Base-by-base conservation (phyloP, 2,113 vertebrate species). In the Corydoras sp. region DNA sequence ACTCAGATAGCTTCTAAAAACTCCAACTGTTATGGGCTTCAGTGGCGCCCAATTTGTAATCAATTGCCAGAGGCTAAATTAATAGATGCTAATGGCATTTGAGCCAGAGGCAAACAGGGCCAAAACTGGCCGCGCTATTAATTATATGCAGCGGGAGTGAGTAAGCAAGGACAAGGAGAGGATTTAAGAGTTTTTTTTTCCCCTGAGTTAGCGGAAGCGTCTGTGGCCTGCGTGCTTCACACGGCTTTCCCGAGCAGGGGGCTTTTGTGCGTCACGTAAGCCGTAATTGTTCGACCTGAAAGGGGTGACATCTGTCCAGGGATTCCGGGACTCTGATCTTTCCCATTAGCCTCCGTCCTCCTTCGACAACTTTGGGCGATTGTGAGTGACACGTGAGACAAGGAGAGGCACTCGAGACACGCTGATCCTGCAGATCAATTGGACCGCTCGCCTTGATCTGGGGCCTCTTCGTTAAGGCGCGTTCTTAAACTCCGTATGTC, bases 51-150 rank as follows among this genome's bases (percentile, higher is more conserved):
- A 73, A 79, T 80, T 71, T 82, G 76, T 76, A 81, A 83, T 84
- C 68, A 85, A 88, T 81, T 83, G 87, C 89, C 86, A 83, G 83
- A 88, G 89, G 89, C 88, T 69, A 83, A 90, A 87, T 89, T 88
- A 90, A 88, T 90, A 77, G 85, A 85, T 83, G 87, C 85, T 91
- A 88, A 90, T 90, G 86, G 86, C 68, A 62, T 81, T 88, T 81
- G 83, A 87, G 87, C 86, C 86, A 84, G 84, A 88, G 85, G 84
- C 68, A 78, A 84, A 80, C 76, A 58, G 84, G 83, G 79, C 80
- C 85, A 83, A 84, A 77, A 84, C 80, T 85, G 83, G 81, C 81
- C 79, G 82, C 83, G 85, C 82, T 83, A 88, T 90, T 91, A 89
- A 91, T 89, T 87, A 87, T 85, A 82, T 82, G 83, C 74, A 62